Conservation (phyloP, 35 echinoderm and acorn worm genomes). For the Heliocidaris tuberculata region DNA sequence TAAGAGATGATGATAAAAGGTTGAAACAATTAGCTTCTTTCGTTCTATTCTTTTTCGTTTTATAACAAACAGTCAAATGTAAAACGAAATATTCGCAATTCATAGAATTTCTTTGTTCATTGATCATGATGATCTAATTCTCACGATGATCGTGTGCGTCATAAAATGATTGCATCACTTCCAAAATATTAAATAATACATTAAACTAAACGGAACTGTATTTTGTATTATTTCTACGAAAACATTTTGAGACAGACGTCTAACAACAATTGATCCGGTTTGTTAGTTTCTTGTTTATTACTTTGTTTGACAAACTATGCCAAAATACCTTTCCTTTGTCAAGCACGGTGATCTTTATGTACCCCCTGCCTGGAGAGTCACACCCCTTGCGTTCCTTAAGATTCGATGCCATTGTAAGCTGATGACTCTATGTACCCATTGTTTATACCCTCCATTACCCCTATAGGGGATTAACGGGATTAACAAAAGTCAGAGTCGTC, state of each 20-base stretch:
- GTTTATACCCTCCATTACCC: neutral
- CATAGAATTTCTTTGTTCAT: too few species aligned
- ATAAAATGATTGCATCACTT: too few species aligned
- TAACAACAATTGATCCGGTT: neutral
- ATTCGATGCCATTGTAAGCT: neutral
- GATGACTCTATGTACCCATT: neutral
- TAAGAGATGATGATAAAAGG: too few species aligned
- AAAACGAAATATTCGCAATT: too few species aligned
- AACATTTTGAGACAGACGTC: neutral
- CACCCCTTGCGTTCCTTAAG: neutral
- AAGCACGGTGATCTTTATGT: too few species aligned
- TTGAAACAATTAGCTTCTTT: too few species aligned
- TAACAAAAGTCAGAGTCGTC: conserved; percentile 3
- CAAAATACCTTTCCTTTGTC: neutral
- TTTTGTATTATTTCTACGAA: neutral
- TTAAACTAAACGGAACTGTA: too few species aligned
- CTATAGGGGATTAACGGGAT: neutral
- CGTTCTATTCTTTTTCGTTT: too few species aligned
- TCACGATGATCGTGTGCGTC: too few species aligned
- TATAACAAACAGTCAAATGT: too few species aligned
- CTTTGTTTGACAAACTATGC: neutral
- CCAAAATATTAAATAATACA: too few species aligned
- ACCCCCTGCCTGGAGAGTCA: neutral
- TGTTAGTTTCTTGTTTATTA: neutral
- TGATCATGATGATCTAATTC: too few species aligned